Conservation (phyloP, 2,797 vertebrate species). For the Ctenopoma multispine region DNA sequence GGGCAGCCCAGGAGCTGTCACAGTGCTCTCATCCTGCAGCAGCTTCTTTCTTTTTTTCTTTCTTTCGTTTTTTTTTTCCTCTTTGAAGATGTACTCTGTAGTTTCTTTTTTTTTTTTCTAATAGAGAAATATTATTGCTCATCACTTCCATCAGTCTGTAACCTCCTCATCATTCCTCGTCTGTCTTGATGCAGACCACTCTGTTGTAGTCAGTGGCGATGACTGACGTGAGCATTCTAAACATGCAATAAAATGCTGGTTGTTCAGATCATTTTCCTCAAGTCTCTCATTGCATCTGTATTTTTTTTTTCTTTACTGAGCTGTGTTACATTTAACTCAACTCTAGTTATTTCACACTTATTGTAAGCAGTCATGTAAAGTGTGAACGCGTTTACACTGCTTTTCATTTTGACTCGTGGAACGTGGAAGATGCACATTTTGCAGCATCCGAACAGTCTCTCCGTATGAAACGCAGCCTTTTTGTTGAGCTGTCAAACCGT, state of each 20-base stretch:
- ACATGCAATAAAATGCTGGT: constrained; percentile 99
- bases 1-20: constrained; percentile 80
- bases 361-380: not conserved
- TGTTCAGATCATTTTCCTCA: constrained; percentile 88
- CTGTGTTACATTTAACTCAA: not conserved
- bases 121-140: constrained; percentile 85
- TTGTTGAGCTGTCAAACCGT: not conserved
- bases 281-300: constrained; percentile 59
- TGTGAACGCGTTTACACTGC: not conserved
- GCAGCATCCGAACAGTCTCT: not conserved
- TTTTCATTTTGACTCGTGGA: not conserved
- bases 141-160: constrained; percentile 94
- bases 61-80: constrained; percentile 31
- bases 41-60: constrained; percentile 81
- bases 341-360: not conserved
- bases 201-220: constrained; percentile 94
- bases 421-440: not conserved
- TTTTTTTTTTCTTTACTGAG: not conserved
- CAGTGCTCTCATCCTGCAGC: constrained; percentile 87
- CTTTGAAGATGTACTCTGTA: constrained; percentile 75
- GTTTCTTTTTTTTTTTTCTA: constrained; percentile 65
- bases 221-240: constrained; percentile 95
- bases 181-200: constrained; percentile 93
- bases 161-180: constrained; percentile 82
- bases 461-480: not conserved